These are phyloP conservation scores for Decapterus maruadsi DNA, from an alignment of 2,797 vertebrate species.

Conservation along the genomic window DNA sequence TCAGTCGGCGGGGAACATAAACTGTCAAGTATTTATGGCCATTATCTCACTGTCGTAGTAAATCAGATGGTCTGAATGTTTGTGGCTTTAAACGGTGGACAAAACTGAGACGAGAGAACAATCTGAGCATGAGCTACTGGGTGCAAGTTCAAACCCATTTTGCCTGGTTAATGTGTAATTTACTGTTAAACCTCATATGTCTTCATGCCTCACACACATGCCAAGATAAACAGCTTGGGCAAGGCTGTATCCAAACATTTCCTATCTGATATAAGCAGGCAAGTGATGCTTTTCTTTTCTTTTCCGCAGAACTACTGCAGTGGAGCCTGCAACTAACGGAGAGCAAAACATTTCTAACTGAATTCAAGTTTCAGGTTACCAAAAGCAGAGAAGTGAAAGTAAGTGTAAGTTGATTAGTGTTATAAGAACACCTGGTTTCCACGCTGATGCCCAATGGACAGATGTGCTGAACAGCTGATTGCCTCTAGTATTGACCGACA, in stretches of 20 bases:
- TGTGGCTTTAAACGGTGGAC: background rate
- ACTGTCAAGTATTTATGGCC: constrained; percentile 5
- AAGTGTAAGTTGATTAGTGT: background rate
- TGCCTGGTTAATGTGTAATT: constrained; percentile 66
- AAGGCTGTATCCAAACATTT: constrained; percentile 42
- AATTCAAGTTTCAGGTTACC: constrained; percentile 5
- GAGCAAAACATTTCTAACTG: background rate
- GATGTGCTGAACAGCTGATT: constrained; percentile 27
- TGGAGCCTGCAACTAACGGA: constrained; percentile 2
- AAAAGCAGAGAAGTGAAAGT: background rate
- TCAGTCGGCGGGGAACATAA: background rate
- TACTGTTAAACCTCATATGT: constrained; percentile 52
- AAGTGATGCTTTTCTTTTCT: constrained; percentile 5
- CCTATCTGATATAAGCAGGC: constrained; percentile 35
- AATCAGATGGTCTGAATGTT: constrained; percentile 17
- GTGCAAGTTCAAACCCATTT: constrained; percentile 22
- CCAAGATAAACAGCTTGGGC: constrained; percentile 61
- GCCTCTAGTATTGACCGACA: background rate
- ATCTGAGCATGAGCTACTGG: constrained; percentile 2
- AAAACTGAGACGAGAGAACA: background rate
- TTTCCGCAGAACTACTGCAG: background rate
- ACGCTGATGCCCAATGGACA: constrained; percentile 18
- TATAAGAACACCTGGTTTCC: constrained; percentile 25
- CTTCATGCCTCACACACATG: constrained; percentile 32
- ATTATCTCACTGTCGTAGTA: constrained; percentile 1